phyloP scores from a whole-genome alignment of 2,888 invertebrate genomes.

The Brachylomia viminalis region DNA sequence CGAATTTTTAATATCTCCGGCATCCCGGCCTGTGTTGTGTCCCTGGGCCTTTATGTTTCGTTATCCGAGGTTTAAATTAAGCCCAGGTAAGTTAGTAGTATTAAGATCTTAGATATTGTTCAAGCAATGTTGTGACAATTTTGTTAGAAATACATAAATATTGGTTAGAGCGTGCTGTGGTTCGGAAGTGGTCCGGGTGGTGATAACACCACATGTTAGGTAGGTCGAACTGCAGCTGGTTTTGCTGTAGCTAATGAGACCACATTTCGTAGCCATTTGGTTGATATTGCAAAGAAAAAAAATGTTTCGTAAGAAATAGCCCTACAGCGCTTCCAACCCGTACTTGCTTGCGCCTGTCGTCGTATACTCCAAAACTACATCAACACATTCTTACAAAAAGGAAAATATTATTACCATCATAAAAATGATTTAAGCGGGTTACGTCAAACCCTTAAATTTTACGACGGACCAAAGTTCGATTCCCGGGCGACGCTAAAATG shows the following conservation, averaged over 20 bases:
- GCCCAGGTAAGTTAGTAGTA: constrained; percentile 61
- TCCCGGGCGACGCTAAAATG: constrained; percentile 64
- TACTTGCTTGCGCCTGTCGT: background rate
- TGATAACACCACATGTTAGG: background rate
- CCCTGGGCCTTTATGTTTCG: constrained; percentile 62
- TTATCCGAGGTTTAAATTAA: constrained; percentile 61
- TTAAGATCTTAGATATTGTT: constrained; percentile 63
- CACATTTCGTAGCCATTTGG: background rate
- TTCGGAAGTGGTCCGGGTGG: background rate
- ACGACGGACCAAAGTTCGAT: constrained; percentile 70
- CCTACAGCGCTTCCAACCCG: no score
- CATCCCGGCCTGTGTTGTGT: constrained; percentile 64
- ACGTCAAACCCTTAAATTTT: constrained; percentile 74
- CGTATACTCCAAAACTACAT: constrained; percentile 20
- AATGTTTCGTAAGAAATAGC: background rate
- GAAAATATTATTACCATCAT: constrained; percentile 62
- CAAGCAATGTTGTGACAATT: constrained; percentile 37
- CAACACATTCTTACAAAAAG: constrained; percentile 47
- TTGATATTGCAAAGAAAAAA: background rate
- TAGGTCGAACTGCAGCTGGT: background rate
- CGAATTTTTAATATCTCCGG: constrained; percentile 73
- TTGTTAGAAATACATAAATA: constrained; percentile 18
- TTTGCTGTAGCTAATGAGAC: background rate
- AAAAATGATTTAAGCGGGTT: constrained; percentile 65
- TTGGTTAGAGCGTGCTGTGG: constrained; percentile 8